Conservation (phyloP, 2,888 invertebrate genomes). For the Torymus auratus region DNA sequence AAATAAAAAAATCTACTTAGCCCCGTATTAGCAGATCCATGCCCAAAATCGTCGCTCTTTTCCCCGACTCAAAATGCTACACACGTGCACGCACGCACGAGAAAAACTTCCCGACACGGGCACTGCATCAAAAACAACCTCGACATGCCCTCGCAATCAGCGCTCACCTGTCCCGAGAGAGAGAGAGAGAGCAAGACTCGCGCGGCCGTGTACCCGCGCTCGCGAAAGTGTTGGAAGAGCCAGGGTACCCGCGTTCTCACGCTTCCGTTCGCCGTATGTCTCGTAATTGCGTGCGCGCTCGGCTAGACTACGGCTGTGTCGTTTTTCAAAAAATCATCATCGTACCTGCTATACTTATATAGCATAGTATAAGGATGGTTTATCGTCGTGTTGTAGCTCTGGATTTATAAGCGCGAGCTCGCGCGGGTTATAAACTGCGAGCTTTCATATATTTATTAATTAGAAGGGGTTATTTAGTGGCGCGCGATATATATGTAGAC, state of each 20-base stretch:
- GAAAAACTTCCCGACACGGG: too few relatives aligned
- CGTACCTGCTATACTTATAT: background rate
- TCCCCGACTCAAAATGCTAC: too few relatives aligned
- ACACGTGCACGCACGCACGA: too few relatives aligned
- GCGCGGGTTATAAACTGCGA: background rate
- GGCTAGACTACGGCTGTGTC: too few relatives aligned
- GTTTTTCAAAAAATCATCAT: too few relatives aligned
- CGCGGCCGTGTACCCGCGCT: background rate
- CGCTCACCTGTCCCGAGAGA: too few relatives aligned
- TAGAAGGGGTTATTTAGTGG: background rate
- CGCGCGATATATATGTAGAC: background rate
- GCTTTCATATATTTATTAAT: slow-evolving; percentile 36
- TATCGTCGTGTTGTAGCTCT: slow-evolving; percentile 17
- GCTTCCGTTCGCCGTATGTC: slow-evolving; percentile 65
- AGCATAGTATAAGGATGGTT: slow-evolving; percentile 2
- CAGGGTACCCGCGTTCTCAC: slow-evolving; percentile 62
- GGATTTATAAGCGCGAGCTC: slow-evolving; percentile 3
- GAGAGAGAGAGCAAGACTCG: background rate
- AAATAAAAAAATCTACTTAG: too few relatives aligned
- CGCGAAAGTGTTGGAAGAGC: background rate
- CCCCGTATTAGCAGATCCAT: too few relatives aligned
- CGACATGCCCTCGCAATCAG: too few relatives aligned
- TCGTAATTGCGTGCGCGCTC: slow-evolving; percentile 62
- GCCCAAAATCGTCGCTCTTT: too few relatives aligned
- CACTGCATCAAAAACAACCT: too few relatives aligned